A percentile compares a stretch with the other conserved stretches of the same genome.
phyloP scores from a whole-genome alignment of 64 coral and sea anemone genomes.

The Hydrozoanthus tunicans region DNA sequence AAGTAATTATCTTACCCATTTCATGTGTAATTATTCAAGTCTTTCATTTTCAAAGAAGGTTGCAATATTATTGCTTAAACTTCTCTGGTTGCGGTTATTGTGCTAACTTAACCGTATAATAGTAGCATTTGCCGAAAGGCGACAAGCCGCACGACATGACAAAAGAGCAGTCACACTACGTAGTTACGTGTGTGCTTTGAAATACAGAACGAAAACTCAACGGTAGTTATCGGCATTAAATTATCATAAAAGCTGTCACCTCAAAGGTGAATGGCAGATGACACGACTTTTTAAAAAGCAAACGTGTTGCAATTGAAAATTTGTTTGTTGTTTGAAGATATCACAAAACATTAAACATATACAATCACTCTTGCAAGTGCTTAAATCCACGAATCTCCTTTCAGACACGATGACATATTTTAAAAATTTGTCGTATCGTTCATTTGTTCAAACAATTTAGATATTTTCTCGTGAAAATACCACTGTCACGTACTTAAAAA shows the following conservation, averaged over 20 bases:
- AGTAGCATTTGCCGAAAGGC: no score
- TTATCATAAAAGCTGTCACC: not conserved
- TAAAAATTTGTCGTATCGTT: not conserved
- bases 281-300: not conserved
- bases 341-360: not conserved
- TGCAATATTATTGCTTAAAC: not conserved
- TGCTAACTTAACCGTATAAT: no score
- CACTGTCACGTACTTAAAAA: not conserved
- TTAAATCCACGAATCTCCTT: no score
- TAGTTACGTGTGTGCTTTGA: not conserved
- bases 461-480: not conserved
- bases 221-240: not conserved
- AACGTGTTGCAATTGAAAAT: not conserved
- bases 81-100: no score
- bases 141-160: not conserved
- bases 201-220: not conserved
- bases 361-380: no score
- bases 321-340: conserved; percentile 16
- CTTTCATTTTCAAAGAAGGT: not conserved
- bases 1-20: no score
- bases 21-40: no score
- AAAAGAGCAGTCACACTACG: conserved; percentile 26
- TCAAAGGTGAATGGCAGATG: not conserved
- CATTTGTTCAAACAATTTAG: not conserved
- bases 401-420: not conserved